Evolutionary conservation across 2,797 vertebrate species (phyloP).

Genomic region (Corythornis leucogaster): DNA sequence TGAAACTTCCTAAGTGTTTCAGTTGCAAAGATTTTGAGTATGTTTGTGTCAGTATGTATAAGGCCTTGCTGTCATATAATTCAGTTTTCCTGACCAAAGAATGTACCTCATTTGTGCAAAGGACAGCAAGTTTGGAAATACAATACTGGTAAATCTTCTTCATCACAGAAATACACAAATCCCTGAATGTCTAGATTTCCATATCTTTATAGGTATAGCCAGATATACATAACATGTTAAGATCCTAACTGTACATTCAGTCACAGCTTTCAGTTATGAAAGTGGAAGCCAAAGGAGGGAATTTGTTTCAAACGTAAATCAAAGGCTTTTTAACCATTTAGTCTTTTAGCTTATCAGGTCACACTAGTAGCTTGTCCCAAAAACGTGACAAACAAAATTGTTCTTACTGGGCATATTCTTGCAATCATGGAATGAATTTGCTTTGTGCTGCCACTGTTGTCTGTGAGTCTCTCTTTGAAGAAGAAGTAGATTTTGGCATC

Average conservation of each 20-base stretch:
- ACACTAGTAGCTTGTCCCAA: background rate
- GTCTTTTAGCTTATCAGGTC: background rate
- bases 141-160: background rate
- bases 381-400: background rate
- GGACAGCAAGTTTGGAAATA: background rate
- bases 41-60: background rate
- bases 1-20: background rate
- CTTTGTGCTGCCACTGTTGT: conserved; percentile 93
- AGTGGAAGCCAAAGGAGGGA: background rate
- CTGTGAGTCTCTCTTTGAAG: conserved; percentile 93
- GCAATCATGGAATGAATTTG: conserved; percentile 97
- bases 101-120: background rate
- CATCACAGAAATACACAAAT: background rate
- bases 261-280: background rate
- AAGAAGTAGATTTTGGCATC: conserved; percentile 97
- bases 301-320: background rate
- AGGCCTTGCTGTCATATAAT: background rate
- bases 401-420: conserved; percentile 94
- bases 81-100: background rate
- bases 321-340: background rate
- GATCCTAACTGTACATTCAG: background rate
- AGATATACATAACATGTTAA: background rate
- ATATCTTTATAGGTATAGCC: background rate
- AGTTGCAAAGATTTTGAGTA: background rate
- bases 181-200: background rate